phyloP scores from a whole-genome alignment of 2,797 vertebrate genomes.

The Manis crassicaudata region DNA sequence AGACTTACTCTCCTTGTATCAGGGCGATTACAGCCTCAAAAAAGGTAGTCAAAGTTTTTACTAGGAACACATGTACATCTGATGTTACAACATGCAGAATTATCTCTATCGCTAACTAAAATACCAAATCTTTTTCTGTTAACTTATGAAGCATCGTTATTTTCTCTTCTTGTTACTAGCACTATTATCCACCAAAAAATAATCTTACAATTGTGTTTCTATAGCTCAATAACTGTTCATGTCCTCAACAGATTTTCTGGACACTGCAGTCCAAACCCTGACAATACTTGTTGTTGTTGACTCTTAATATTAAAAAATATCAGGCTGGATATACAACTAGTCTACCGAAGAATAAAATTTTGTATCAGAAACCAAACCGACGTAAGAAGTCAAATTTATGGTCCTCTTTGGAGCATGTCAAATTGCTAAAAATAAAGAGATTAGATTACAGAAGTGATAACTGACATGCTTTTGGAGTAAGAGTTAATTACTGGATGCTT shows the following conservation, averaged over 20 bases:
- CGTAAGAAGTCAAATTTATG: background rate
- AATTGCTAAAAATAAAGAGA: background rate
- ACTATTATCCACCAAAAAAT: background rate
- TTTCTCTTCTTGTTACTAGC: background rate
- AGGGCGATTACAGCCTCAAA: background rate
- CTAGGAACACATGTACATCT: background rate
- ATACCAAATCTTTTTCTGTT: background rate
- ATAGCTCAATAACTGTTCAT: background rate
- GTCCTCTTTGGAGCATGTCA: background rate
- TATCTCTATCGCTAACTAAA: background rate
- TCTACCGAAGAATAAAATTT: background rate
- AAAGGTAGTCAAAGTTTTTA: background rate
- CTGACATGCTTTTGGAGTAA: background rate
- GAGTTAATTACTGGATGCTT: background rate
- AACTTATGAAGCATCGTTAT: background rate
- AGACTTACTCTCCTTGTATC: background rate
- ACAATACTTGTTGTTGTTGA: background rate
- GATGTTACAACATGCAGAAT: background rate
- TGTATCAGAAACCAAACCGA: constrained; percentile 8
- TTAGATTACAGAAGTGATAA: background rate
- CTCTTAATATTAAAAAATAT: constrained; percentile 37
- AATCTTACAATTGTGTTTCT: background rate
- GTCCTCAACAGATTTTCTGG: background rate
- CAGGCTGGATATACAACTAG: background rate
- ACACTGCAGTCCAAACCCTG: background rate